Evolutionary conservation across 2,797 vertebrate species (phyloP).

Genomic region (Clarias laeviceps): DNA sequence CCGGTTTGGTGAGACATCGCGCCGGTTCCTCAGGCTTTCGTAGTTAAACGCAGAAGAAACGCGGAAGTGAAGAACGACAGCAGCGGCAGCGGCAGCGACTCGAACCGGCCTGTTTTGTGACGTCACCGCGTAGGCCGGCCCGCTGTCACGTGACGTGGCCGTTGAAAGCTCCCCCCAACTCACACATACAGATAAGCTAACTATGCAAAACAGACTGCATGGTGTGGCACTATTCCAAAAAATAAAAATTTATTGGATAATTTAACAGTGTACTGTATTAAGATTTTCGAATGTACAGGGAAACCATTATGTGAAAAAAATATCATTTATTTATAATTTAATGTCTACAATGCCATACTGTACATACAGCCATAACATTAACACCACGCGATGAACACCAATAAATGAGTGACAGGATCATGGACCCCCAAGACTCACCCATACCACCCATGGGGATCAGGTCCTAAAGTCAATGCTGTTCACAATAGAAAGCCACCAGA

Average conservation of each 20-base stretch:
- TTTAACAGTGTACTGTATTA: not conserved
- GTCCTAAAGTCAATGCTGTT: too few relatives aligned
- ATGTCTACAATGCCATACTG: not conserved
- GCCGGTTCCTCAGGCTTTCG: slow-evolving; percentile 29
- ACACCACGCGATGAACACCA: too few relatives aligned
- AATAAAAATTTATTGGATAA: not conserved
- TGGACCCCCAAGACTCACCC: too few relatives aligned
- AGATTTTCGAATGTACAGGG: not conserved
- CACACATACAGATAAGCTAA: not conserved
- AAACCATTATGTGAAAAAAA: not conserved
- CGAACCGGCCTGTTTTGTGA: slow-evolving; percentile 26
- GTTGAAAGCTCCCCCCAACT: not conserved
- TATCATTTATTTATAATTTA: too few relatives aligned
- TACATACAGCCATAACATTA: too few relatives aligned
- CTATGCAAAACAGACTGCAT: not conserved
- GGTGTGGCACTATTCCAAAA: not conserved
- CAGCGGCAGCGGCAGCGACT: slow-evolving; percentile 51
- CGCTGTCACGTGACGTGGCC: slow-evolving; percentile 18
- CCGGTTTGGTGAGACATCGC: slow-evolving; percentile 87
- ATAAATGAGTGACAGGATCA: too few relatives aligned
- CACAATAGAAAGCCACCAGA: too few relatives aligned
- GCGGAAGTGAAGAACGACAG: slow-evolving; percentile 59
- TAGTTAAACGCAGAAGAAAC: slow-evolving; percentile 42
- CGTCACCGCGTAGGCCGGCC: slow-evolving; percentile 42
- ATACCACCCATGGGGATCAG: too few relatives aligned